Percentiles rank a stretch among this genome's conserved stretches.
Evolutionary conservation across 2,797 vertebrate genomes (phyloP).

Genomic region (Acanthurus tractus): DNA sequence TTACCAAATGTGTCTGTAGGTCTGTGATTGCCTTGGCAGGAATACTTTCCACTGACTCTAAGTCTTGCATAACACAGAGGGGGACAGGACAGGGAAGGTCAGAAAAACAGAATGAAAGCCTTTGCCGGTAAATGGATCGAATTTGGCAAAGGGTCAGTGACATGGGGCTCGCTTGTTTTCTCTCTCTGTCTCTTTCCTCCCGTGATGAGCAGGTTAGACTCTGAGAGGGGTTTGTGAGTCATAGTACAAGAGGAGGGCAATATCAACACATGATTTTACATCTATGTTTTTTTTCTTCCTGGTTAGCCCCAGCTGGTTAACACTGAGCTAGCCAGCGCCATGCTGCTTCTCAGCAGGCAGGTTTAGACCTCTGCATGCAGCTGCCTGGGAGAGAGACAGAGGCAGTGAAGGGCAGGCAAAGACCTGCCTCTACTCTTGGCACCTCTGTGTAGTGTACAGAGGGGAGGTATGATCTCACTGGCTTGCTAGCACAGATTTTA

Average conservation of each 20-base stretch:
- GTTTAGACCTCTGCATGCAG: conserved; percentile 75
- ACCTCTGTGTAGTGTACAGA: conserved; percentile 56
- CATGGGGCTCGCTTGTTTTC: conserved; percentile 62
- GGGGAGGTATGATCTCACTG: conserved; percentile 61
- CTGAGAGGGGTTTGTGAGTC: conserved; percentile 69
- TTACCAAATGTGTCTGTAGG: conserved; percentile 69
- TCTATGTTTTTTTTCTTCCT: conserved; percentile 45
- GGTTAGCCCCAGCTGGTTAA: conserved; percentile 59
- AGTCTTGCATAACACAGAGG: conserved; percentile 74
- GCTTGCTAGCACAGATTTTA: conserved; percentile 41
- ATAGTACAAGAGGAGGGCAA: conserved; percentile 64
- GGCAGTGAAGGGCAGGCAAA: conserved; percentile 78
- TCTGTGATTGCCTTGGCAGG: conserved; percentile 65
- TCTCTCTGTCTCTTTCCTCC: conserved; percentile 42
- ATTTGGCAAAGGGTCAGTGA: conserved; percentile 69
- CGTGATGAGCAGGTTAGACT: conserved; percentile 61
- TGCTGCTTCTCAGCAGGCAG: conserved; percentile 74
- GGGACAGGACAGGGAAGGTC: conserved; percentile 69
- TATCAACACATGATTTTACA: conserved; percentile 65
- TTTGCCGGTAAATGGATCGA: conserved; percentile 72
- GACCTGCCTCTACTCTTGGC: conserved; percentile 78
- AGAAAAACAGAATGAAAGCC: conserved; percentile 72
- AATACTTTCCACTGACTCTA: conserved; percentile 71
- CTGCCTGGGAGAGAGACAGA: conserved; percentile 67
- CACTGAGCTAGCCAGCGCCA: conserved; percentile 41